Evolutionary conservation across 2,797 vertebrate genomes (phyloP).

Genomic region (Enteromius anoplus): DNA sequence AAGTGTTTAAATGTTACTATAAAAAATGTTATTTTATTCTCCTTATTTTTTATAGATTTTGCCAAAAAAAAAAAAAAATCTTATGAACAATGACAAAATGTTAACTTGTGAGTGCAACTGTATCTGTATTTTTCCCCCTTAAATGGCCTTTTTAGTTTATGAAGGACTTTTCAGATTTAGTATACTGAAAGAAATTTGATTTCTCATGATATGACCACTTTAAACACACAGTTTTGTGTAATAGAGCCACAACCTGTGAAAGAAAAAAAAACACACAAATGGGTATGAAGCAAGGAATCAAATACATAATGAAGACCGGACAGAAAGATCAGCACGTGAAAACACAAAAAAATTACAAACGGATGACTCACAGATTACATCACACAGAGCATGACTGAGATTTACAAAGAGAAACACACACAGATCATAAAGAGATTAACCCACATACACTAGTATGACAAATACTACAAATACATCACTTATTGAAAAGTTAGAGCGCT

Average conservation of each 20-base stretch:
- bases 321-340: conserved; percentile 1
- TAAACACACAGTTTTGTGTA: background rate
- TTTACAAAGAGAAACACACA: conserved; percentile 52
- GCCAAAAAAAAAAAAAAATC: background rate
- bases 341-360: conserved; percentile 56
- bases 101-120: background rate
- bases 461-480: conserved; percentile 15
- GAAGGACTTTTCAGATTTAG: background rate
- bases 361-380: conserved; percentile 57
- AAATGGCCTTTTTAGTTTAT: background rate
- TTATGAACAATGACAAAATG: background rate
- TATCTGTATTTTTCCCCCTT: too few relatives aligned
- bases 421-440: conserved; percentile 43
- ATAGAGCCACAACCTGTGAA: conserved; percentile 3
- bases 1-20: background rate
- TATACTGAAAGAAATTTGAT: background rate
- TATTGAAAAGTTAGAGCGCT: background rate
- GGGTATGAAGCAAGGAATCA: background rate
- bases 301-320: background rate
- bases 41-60: background rate
- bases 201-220: conserved; percentile 24
- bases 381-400: conserved; percentile 58
- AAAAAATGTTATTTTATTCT: background rate
- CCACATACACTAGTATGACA: conserved; percentile 23
- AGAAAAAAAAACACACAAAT: background rate